Evolutionary conservation across 2,888 invertebrate species (phyloP).

Genomic region (Monochamus alternatus): DNA sequence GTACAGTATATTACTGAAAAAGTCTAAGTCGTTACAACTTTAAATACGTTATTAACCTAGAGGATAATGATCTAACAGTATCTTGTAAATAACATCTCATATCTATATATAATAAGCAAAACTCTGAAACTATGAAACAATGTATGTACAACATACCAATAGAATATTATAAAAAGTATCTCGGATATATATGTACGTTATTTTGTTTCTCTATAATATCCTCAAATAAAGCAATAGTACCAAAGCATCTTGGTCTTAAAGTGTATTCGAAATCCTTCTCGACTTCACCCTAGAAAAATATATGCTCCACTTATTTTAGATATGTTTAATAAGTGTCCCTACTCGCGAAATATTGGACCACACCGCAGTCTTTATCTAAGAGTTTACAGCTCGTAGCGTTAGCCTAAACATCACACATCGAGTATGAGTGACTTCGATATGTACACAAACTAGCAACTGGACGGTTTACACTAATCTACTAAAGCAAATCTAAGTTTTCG

Average conservation of each 20-base stretch:
- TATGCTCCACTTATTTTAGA: conserved; percentile 66
- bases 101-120: conserved; percentile 51
- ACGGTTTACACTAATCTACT: conserved; percentile 65
- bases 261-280: conserved; percentile 57
- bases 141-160: conserved; percentile 56
- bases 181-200: conserved; percentile 43
- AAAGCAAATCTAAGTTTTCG: conserved; percentile 48
- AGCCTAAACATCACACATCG: conserved; percentile 52
- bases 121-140: conserved; percentile 55
- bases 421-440: conserved; percentile 50
- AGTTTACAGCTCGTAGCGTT: conserved; percentile 52
- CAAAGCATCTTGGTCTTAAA: conserved; percentile 68
- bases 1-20: conserved; percentile 41
- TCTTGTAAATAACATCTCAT: conserved; percentile 43
- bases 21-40: conserved; percentile 37
- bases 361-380: conserved; percentile 68
- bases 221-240: conserved; percentile 70
- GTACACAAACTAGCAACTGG: conserved; percentile 60
- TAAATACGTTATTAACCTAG: conserved; percentile 37
- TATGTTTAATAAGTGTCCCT: conserved; percentile 65
- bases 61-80: conserved; percentile 21
- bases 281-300: conserved; percentile 68
- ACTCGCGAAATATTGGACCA: conserved; percentile 68
- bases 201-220: conserved; percentile 38
- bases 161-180: conserved; percentile 55